Percentiles rank a stretch among this genome's conserved stretches.
Evolutionary conservation across 2,113 vertebrate species (phyloP).

Genomic region (Istiophorus platypterus): DNA sequence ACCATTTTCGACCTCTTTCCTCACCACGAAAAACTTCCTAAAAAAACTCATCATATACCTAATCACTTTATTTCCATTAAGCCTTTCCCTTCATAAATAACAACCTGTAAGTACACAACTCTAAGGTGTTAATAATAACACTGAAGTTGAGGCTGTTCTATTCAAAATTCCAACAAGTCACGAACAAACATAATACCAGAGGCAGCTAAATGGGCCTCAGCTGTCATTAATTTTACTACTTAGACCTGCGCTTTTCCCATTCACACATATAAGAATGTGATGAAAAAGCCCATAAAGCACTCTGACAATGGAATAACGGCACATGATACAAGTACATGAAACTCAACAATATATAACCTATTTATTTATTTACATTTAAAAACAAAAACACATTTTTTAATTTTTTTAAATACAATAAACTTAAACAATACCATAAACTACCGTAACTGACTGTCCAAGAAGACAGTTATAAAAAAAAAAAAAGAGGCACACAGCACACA

Average conservation of each 20-base stretch:
- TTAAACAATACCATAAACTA: too few species aligned
- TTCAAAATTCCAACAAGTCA: background rate
- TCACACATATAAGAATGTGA: background rate
- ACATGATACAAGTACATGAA: background rate
- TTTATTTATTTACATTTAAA: conserved; percentile 77
- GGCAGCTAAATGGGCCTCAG: background rate
- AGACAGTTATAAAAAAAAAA: conserved; percentile 46
- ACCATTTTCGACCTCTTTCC: background rate
- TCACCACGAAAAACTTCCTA: background rate
- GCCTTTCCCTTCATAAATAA: background rate
- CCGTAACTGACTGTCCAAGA: conserved; percentile 65
- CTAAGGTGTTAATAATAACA: background rate
- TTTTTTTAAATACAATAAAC: too few species aligned
- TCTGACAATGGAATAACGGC: background rate
- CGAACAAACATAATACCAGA: background rate
- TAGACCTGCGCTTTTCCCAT: background rate
- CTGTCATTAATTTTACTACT: background rate
- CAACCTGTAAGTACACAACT: background rate
- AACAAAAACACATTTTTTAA: too few species aligned
- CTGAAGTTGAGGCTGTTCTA: background rate
- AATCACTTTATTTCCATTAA: background rate
- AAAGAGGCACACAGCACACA: conserved; percentile 53
- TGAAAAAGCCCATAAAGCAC: background rate
- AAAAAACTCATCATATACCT: background rate
- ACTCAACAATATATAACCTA: conserved; percentile 34